Base-by-base conservation (phyloP, 2,113 vertebrate species). In the Pithys albifrons region DNA sequence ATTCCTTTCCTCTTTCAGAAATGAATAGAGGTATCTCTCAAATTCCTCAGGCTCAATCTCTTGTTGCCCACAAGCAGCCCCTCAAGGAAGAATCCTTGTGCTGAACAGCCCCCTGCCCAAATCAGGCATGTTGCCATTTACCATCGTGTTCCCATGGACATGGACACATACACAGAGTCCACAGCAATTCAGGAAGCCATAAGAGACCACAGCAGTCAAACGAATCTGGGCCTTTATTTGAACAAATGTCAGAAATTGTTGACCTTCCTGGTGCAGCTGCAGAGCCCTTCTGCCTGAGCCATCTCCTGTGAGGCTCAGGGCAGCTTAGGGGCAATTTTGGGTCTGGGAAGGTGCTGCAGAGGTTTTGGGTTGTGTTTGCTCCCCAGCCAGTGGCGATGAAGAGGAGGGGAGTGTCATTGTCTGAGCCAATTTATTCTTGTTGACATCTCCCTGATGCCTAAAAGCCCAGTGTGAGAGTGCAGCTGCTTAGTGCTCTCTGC, bases 321-420 rank as follows among this genome's bases (percentile, higher is more conserved):
- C 1, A 3, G 73, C 65, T 3, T 29, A 2, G 37, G 55, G 59
- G 28, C 10, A 46, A 3, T 55, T 67, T 15, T 25, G 80, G 66
- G 19, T 51, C 49, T 54, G 66, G 70, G 78, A 73, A 81, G 88
- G 73, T 67, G 61, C 66, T 41, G 65, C 2, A 0, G 65, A 52
- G 51, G 28, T 61, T 85, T 91, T 41, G 48, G 80, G 61, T 35
- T 67, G 76, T 7, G 8, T 58, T 83, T 76, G 65, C 65, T 49
- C 6, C 4, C 4, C 1, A 2, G 71, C 6, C 33, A 39, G 39
- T 0, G 0, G 70, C 0, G 1, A 62, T 62, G 58, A 58, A 51
- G 82, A 83, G 59, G 35, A 78, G 49, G 51, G 46, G 6, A 67
- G 25, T 9, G 52, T 48, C 79, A 62, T 77, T 94, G 77, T 70